Conservation (phyloP, 2,797 vertebrate genomes). For the Rhabdomys pumilio region DNA sequence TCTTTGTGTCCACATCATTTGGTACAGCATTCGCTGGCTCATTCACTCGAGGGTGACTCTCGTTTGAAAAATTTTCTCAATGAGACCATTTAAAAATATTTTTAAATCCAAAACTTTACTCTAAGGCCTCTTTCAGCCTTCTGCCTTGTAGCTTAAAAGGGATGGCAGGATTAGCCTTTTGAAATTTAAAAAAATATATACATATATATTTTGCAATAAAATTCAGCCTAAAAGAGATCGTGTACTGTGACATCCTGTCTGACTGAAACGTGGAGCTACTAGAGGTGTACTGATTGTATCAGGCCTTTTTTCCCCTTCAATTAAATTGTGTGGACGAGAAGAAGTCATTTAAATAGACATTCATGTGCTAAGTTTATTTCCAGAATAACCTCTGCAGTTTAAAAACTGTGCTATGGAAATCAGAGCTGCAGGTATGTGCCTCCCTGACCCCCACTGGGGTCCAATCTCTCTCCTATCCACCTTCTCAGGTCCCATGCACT, state of each 20-base stretch:
- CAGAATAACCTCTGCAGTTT: constrained; percentile 37
- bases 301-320: not conserved
- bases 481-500: constrained; percentile 59
- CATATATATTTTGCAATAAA: constrained; percentile 33
- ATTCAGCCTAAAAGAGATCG: constrained; percentile 17
- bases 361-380: not conserved
- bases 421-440: constrained; percentile 35
- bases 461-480: not conserved
- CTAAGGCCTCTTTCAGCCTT: constrained; percentile 76
- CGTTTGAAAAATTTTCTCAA: constrained; percentile 82
- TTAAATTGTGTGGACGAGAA: constrained; percentile 52
- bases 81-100: constrained; percentile 83
- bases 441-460: not conserved
- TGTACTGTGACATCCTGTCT: not conserved
- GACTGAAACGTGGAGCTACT: not conserved
- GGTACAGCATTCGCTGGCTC: constrained; percentile 79
- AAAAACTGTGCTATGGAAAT: constrained; percentile 38
- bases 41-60: constrained; percentile 82
- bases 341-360: constrained; percentile 27
- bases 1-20: constrained; percentile 81
- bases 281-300: constrained; percentile 56
- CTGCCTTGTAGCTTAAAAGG: not conserved
- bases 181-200: constrained; percentile 31
- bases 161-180: constrained; percentile 46
- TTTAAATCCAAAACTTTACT: constrained; percentile 78